Evolutionary conservation across 2,797 vertebrate species (phyloP).

Genomic region (Anolis apletophallus): DNA sequence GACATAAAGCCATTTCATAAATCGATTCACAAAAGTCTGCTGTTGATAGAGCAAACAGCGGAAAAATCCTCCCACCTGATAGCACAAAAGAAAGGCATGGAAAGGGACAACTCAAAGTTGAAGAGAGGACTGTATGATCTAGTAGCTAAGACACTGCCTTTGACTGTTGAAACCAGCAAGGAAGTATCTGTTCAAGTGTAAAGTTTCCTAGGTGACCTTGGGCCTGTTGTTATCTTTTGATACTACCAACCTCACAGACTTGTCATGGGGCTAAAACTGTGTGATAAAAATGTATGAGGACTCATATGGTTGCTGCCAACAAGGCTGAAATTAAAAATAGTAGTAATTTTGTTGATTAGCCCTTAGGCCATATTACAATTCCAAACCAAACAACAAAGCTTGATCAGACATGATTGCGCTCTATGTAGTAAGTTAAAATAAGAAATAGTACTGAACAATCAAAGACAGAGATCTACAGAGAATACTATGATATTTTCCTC

Average conservation of each 20-base stretch:
- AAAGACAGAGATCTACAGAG: not conserved
- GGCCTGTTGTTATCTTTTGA: not conserved
- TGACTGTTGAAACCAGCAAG: too few species aligned
- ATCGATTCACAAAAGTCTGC: conserved; percentile 56
- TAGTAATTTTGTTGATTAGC: not conserved
- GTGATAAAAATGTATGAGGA: too few species aligned
- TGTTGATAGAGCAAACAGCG: conserved; percentile 72
- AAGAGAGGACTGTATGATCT: not conserved
- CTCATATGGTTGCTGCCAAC: not conserved
- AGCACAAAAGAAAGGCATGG: conserved; percentile 47
- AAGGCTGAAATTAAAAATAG: not conserved
- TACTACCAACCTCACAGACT: too few species aligned
- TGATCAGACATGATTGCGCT: too few species aligned
- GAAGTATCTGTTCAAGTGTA: not conserved
- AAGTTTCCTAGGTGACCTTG: not conserved
- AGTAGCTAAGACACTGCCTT: not conserved
- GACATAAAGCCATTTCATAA: conserved; percentile 66
- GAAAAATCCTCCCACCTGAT: conserved; percentile 47
- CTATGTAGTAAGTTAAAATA: too few species aligned
- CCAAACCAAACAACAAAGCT: too few species aligned
- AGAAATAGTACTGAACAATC: too few species aligned
- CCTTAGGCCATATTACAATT: too few species aligned
- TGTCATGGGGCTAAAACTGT: not conserved
- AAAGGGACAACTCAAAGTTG: conserved; percentile 13
- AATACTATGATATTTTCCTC: not conserved